Evolutionary conservation across 2,113 vertebrate species (phyloP).

Genomic region (Fukomys damarensis): DNA sequence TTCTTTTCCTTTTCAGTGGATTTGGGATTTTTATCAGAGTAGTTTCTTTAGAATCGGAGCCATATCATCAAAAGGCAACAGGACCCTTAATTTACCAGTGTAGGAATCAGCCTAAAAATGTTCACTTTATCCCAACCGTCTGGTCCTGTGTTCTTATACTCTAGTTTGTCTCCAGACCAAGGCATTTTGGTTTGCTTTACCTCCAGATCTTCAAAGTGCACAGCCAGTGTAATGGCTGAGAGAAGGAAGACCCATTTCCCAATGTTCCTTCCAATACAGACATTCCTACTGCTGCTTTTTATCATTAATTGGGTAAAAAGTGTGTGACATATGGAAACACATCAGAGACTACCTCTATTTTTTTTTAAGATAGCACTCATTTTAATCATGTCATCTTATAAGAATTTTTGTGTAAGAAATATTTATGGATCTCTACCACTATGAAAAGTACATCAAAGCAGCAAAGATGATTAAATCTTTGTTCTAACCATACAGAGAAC

Average conservation of each 20-base stretch:
- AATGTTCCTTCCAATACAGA: not conserved
- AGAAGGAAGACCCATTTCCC: not conserved
- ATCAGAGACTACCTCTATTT: not conserved
- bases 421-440: not conserved
- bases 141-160: not conserved
- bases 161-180: not conserved
- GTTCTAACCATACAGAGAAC: not conserved
- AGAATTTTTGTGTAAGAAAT: not conserved
- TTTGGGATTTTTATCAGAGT: not conserved
- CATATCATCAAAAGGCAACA: not conserved
- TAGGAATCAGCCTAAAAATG: not conserved
- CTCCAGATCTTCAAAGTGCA: not conserved
- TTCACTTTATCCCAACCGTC: not conserved
- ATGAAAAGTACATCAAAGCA: not conserved
- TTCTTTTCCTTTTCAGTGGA: not conserved
- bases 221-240: not conserved
- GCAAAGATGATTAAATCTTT: not conserved
- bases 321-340: not conserved
- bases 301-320: not conserved
- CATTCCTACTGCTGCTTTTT: not conserved
- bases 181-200: not conserved
- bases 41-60: not conserved
- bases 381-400: not conserved
- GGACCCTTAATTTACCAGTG: not conserved
- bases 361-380: not conserved